Evolutionary conservation across 2,113 vertebrate species (phyloP), one percentile per base, ranked within the genome.

Genomic region (Galbula dea): DNA sequence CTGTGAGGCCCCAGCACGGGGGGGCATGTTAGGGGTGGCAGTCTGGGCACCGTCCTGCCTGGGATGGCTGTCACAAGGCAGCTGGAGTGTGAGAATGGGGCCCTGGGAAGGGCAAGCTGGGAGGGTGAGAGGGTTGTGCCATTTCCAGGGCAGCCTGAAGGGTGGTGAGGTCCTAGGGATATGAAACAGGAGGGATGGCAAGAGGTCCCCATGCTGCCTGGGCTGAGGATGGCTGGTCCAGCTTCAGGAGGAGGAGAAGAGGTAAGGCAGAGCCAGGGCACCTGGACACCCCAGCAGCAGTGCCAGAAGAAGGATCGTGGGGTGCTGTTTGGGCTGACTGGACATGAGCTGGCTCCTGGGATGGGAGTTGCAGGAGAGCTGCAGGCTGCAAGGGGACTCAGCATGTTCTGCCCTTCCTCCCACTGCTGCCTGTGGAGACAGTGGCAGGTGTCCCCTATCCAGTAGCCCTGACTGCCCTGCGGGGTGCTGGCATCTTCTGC

Each of bases 381-480:
- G 3, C 5, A 22, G n/a, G 22, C 52, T 82, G 22, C 14, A 46
- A 74, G n/a, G 11, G 41, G 12, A 89, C 36, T 8, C 39, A 54
- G 48, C 0, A 1, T 3, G 19, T 48, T 34, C 45, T 68, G 27
- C n/a, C 14, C 27, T 88, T 83, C n/a, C 34, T 79, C 37, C 61
- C 4, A 3, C 10, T 0, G 0, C 39, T 82, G 51, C 52, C 43
- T 36, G 30, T 3, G 9, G 32, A 45, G 17, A 69, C 67, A 34
- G 41, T 45, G 30, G 27, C 36, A 21, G 29, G 16, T 3, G 2
- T 15, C 29, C 39, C 26, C 30, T 12, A 7, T 8, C 21, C n/a
- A 32, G 39, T 45, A 49, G 12, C 36, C 10, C 63, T 81, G 43
- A 48, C 14, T 58, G 63, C 4, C 27, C 22, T 36, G n/a, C 3